Percentiles rank a stretch among this genome's conserved stretches.
These are phyloP conservation scores for Manis javanica DNA, from an alignment of 2,797 vertebrate genomes.

Conservation along the genomic window DNA sequence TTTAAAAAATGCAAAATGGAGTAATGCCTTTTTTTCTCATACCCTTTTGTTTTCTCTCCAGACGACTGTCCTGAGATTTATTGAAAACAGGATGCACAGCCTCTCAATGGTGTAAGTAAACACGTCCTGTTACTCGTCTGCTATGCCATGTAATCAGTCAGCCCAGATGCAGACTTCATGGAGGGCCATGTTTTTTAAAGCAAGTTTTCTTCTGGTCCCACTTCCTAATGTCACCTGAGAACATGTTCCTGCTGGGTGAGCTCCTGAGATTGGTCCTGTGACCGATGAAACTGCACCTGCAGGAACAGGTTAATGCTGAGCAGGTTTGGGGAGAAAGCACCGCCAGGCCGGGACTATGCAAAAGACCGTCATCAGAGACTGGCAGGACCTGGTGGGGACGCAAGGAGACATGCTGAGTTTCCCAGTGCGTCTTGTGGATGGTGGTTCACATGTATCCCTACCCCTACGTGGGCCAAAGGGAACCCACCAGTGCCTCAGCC, in stretches of 20 bases:
- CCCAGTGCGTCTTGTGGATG: too few species aligned
- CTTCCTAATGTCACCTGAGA: too few species aligned
- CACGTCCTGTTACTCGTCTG: accelerated
- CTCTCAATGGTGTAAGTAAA: neutral
- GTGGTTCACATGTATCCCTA: neutral
- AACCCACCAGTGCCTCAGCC: neutral
- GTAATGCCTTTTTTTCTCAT: neutral
- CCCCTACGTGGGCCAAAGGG: neutral
- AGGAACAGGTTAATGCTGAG: too few species aligned
- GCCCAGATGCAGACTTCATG: accelerated
- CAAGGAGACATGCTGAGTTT: too few species aligned
- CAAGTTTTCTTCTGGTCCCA: too few species aligned
- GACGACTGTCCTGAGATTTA: accelerated
- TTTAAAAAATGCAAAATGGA: neutral
- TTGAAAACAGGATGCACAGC: accelerated
- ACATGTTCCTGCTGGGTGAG: too few species aligned
- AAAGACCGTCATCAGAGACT: accelerated
- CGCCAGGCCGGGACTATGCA: too few species aligned
- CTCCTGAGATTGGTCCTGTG: neutral
- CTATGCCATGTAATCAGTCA: neutral
- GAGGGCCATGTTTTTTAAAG: too few species aligned
- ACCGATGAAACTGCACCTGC: neutral
- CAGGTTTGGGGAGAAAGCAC: neutral
- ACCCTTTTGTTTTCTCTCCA: neutral
- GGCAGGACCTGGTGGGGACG: neutral